Base-by-base conservation (phyloP, 92 coral and sea anemone species). In the Zoanthus sociatus region DNA sequence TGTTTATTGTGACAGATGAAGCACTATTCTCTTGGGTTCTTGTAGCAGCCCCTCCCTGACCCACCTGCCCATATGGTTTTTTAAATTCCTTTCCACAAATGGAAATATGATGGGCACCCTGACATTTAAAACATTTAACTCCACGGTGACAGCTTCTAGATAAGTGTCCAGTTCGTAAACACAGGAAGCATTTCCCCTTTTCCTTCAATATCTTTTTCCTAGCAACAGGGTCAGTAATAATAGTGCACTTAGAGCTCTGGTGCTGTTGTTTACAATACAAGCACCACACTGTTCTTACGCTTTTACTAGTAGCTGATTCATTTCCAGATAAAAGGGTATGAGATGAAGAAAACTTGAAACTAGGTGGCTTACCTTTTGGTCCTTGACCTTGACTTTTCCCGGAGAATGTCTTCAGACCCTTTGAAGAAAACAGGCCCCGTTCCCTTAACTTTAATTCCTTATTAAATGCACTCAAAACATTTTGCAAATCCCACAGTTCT, bases 371-470 rank as follows among this genome's bases (percentile, higher is more conserved):
- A 5, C 64, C 64, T 56, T 56, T 56, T 7, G 15, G 64, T 16
- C 64, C 3, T 56, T 56, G 64, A 16, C 64, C 64, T 56, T 56
- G 15, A 56, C 64, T 56, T 56, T 56, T 56, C 64, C 8, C 64
- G 64, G 64, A n/a, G n/a, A 56, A 11, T 56, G 64, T 0, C 64
- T 16, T 16, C 3, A 56, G 17, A 56, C 3, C 64, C 72, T 26
- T 26, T 26, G 26, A 26, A 26, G 26, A 26, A 26, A 26, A 26
- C 26, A 26, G 26, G 26, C 26, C 10, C 72, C 18, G 72, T 67
- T 6, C 42, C 72, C 72, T 67, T 67, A 67, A 67, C 31, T 67
- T 67, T 26, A 67, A 67, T 18, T 67, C 37, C 72, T 67, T 67
- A 26, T 67, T 67, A 6, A 67, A 67, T 17, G 72, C 32, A 67